These are phyloP conservation scores for Belonocnema kinseyi DNA, from an alignment of 1,140 invertebrate species.

Conservation along the genomic window DNA sequence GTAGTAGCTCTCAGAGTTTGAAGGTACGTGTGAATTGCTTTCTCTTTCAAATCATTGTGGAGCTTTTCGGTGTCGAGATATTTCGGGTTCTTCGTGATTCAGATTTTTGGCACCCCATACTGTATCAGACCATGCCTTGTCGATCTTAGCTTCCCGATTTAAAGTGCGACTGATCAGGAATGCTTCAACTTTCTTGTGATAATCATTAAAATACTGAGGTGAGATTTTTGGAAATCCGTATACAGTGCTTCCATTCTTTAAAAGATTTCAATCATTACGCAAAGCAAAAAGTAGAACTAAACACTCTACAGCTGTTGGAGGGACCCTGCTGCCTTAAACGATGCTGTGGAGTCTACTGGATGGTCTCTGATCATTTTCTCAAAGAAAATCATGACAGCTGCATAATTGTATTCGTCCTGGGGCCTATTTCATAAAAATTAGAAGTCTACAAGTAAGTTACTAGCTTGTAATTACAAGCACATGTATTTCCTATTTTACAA, in stretches of 20 bases:
- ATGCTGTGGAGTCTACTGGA: no score
- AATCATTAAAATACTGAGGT: slow-evolving; percentile 35
- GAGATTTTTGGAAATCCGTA: slow-evolving; percentile 26
- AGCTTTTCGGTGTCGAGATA: slow-evolving; percentile 22
- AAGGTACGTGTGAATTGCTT: background rate
- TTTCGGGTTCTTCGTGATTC: slow-evolving; percentile 25
- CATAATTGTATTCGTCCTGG: no score
- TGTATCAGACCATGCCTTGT: slow-evolving; percentile 22
- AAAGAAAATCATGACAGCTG: no score
- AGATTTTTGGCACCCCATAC: slow-evolving; percentile 11
- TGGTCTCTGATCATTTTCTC: no score
- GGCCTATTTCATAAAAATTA: no score
- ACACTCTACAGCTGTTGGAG: no score
- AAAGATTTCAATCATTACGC: slow-evolving; percentile 31
- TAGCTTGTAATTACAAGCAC: no score
- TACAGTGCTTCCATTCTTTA: slow-evolving; percentile 31
- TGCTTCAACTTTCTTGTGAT: slow-evolving; percentile 30
- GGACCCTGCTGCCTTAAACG: no score
- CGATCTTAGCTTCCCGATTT: slow-evolving; percentile 28
- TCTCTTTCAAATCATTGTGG: background rate
- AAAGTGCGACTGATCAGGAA: background rate
- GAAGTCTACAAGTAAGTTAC: no score
- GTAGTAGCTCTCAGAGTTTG: background rate
- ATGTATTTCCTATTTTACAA: no score
- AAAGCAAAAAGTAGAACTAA: slow-evolving; percentile 37